Evolutionary conservation across 2,888 invertebrate genomes (phyloP).

Genomic region (Gastrophysa polygoni): DNA sequence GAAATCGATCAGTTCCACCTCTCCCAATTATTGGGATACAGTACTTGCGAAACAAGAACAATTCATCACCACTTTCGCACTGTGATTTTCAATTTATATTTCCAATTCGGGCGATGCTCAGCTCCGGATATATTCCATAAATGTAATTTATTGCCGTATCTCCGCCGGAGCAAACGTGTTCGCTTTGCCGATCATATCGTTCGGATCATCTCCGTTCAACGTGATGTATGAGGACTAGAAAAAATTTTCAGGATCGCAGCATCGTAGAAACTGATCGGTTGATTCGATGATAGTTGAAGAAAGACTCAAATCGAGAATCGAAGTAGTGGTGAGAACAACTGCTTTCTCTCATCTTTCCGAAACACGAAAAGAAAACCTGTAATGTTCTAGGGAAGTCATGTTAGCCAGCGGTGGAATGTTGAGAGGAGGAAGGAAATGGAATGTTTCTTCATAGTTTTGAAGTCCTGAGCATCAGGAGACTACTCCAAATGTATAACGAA

Average conservation of each 20-base stretch:
- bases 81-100: conserved; percentile 45
- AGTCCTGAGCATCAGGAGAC: no score
- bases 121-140: conserved; percentile 37
- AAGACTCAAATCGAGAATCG: no score
- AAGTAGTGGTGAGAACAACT: no score
- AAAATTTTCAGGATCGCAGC: conserved; percentile 8
- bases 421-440: no score
- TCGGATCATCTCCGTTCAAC: conserved; percentile 38
- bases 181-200: conserved; percentile 36
- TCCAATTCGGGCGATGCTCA: conserved; percentile 40
- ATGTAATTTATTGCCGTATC: conserved; percentile 43
- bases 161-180: conserved; percentile 39
- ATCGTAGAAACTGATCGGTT: not conserved
- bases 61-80: conserved; percentile 32
- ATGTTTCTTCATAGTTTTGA: no score
- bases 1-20: conserved; percentile 22
- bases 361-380: no score
- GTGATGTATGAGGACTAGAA: conserved; percentile 20
- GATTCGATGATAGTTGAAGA: no score
- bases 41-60: conserved; percentile 27
- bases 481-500: no score
- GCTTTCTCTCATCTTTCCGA: no score
- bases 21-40: conserved; percentile 30
- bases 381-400: no score
- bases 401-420: no score